Conservation (phyloP, 2,113 vertebrate genomes). For the Callipepla squamata region DNA sequence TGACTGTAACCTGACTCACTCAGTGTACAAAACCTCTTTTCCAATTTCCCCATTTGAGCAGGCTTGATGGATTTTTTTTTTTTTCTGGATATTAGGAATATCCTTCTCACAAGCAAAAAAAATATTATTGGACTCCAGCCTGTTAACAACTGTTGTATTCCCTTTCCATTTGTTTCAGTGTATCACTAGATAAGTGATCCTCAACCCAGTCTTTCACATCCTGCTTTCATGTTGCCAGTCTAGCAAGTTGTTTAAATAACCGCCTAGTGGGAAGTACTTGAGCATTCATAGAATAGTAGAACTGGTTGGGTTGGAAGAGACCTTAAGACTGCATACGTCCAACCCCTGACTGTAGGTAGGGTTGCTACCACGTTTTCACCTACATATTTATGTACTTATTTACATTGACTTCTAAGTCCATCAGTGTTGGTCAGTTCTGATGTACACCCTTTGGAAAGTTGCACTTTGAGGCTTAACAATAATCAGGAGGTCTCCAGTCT, state of each 20-base stretch:
- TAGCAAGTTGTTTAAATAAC: background rate
- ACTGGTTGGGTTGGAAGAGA: background rate
- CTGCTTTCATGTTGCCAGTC: background rate
- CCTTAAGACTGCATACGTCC: background rate
- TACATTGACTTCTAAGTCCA: constrained; percentile 7
- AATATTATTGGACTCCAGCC: background rate
- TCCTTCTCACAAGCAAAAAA: background rate
- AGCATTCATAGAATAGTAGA: background rate
- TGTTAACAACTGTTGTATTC: background rate
- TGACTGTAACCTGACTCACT: background rate
- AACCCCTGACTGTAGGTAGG: no score
- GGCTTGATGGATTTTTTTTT: background rate
- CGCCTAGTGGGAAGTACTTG: background rate
- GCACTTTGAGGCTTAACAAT: constrained; percentile 19
- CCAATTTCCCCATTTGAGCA: background rate
- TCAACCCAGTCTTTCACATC: background rate
- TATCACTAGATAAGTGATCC: background rate
- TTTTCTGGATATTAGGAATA: background rate
- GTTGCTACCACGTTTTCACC: background rate
- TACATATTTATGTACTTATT: background rate
- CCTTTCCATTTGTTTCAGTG: background rate
- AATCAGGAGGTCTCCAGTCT: background rate
- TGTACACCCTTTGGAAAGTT: constrained; percentile 25
- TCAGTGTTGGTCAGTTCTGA: background rate
- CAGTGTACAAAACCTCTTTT: background rate